Conservation (phyloP, 2,113 vertebrate species). For the Empidonax alnorum region DNA sequence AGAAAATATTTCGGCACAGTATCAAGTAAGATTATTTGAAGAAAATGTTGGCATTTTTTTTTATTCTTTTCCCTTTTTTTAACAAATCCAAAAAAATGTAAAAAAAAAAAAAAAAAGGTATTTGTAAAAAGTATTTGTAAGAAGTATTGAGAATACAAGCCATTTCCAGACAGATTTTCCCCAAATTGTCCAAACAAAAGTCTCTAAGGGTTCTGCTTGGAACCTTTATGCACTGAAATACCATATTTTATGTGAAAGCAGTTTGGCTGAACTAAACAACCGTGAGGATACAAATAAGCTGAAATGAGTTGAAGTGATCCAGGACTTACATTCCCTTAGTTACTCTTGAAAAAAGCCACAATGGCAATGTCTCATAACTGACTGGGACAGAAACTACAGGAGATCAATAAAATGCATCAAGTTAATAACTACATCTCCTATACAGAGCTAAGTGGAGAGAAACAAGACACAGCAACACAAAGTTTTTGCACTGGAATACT, state of each 20-base stretch:
- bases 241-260: background rate
- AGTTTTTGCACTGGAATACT: background rate
- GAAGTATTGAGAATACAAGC: background rate
- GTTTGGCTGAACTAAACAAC: background rate
- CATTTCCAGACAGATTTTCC: background rate
- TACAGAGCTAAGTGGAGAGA: background rate
- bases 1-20: background rate
- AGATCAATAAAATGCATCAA: background rate
- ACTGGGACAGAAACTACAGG: background rate
- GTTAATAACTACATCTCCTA: background rate
- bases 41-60: background rate
- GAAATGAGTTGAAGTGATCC: background rate
- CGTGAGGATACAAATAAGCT: background rate
- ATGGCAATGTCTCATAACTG: background rate
- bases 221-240: background rate
- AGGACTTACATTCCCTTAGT: background rate
- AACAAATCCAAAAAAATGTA: background rate
- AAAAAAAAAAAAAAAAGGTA: background rate
- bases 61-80: fast-evolving
- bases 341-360: background rate
- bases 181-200: background rate
- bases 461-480: background rate
- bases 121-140: too few species aligned
- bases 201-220: background rate
- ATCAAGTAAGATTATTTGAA: background rate